Evolutionary conservation across 2,888 invertebrate species (phyloP), one percentile per base, ranked within the genome.

Genomic region (Deilephila porcellus): DNA sequence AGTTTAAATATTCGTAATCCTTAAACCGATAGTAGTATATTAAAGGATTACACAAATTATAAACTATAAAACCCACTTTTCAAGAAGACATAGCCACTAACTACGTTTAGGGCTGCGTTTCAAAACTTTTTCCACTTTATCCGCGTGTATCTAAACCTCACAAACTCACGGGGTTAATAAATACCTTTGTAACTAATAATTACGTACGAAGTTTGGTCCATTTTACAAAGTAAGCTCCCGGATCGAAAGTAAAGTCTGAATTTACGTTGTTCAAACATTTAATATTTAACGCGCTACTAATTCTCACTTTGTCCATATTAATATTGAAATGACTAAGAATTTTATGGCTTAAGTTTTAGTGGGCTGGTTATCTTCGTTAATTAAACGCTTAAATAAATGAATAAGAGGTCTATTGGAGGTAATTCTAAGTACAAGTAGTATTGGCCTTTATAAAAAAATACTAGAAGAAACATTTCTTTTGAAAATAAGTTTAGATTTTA

Each of bases 121-220:
- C n/a, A 37, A 37, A 20, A 20, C 17, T 32, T 60, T 60, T 32
- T 25, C 17, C 3, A 60, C 60, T 14, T 17, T 20, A 37, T 45
- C 64, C 45, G n/a, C 52, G 17, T 17, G 25, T 6, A 52, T 52
- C 52, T 37, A 45, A 64, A 17, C 60, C 67, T 67, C 25, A 45
- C 25, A 52, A 67, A 45, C 67, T 64, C 20, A 5, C 19, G 25
- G 4, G 45, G 25, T 67, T 67, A 67, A 52, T 52, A 67, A 52
- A 67, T 67, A 67, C 52, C 25, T 25, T 3, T 17, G 25, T 20
- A 52, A 67, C 67, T 67, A 67, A 67, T 67, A 52, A 67, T 67
- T 67, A 67, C 45, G 25, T 25, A 67, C 67, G 7, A 67, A 67
- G 52, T 67, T 52, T 67, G 45, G 45, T 64, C 64, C 64, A 14